These are phyloP conservation scores for Cataglyphis altisquamis DNA, from an alignment of 2,888 invertebrate species.

Conservation along the genomic window DNA sequence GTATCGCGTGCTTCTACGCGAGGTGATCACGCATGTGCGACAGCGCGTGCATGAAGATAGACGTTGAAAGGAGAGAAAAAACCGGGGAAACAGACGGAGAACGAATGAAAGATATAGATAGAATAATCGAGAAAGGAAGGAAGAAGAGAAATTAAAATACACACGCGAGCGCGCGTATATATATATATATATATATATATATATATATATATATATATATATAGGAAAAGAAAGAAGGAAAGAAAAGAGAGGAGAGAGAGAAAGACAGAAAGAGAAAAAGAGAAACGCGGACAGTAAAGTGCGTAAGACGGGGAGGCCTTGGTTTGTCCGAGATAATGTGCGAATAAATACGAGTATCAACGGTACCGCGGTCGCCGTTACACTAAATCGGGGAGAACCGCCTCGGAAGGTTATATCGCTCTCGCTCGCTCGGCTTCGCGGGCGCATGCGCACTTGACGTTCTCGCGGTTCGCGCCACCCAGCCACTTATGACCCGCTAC, in stretches of 20 bases:
- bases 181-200: no score
- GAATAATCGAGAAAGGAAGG: background rate
- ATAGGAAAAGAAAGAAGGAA: background rate
- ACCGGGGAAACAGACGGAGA: background rate
- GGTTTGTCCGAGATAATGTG: conserved; percentile 62
- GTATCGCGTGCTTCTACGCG: conserved; percentile 24
- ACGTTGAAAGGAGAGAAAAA: background rate
- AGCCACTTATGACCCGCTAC: conserved; percentile 69
- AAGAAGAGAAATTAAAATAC: background rate
- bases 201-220: no score
- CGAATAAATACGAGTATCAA: conserved; percentile 70
- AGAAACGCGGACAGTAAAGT: conserved; percentile 55
- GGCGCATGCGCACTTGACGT: conserved; percentile 29
- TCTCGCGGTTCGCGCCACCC: conserved; percentile 66
- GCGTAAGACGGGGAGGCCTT: conserved; percentile 60
- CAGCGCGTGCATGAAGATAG: conserved; percentile 20
- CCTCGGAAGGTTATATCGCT: background rate
- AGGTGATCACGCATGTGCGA: conserved; percentile 13
- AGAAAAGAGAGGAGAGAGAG: background rate
- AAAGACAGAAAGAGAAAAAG: background rate
- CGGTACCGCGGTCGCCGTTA: conserved; percentile 79
- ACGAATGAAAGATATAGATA: background rate
- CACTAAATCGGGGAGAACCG: conserved; percentile 63
- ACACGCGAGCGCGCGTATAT: background rate
- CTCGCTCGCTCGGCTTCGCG: background rate